Evolutionary conservation across 2,797 vertebrate species (phyloP).

Genomic region (Alfaro cultratus): DNA sequence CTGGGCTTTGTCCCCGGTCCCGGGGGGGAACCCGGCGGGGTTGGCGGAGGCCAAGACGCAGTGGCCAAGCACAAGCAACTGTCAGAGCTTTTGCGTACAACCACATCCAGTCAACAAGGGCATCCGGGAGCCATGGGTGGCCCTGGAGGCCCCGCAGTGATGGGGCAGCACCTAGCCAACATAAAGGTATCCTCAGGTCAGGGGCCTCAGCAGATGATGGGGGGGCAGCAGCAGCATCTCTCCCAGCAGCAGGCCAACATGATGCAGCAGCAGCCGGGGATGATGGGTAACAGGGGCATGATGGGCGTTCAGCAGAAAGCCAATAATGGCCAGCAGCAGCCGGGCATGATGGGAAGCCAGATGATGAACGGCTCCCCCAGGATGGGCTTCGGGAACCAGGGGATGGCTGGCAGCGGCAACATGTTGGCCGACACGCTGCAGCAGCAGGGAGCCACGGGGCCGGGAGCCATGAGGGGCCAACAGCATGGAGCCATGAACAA

Average conservation of each 20-base stretch:
- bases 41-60: slow-evolving; percentile 87
- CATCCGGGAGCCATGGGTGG: slow-evolving; percentile 80
- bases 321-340: slow-evolving; percentile 85
- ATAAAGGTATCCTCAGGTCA: slow-evolving; percentile 92
- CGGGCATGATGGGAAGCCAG: slow-evolving; percentile 93
- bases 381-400: slow-evolving; percentile 90
- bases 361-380: slow-evolving; percentile 97
- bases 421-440: slow-evolving; percentile 90
- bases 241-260: slow-evolving; percentile 82
- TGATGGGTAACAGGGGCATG: slow-evolving; percentile 89
- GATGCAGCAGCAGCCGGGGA: slow-evolving; percentile 85
- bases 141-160: slow-evolving; percentile 69
- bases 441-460: slow-evolving; percentile 84
- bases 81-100: slow-evolving; percentile 91
- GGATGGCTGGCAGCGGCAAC: slow-evolving; percentile 88
- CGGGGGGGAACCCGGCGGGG: slow-evolving; percentile 68
- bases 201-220: slow-evolving; percentile 88
- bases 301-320: slow-evolving; percentile 88
- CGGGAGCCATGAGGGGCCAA: slow-evolving; percentile 88
- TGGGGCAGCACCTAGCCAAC: slow-evolving; percentile 89
- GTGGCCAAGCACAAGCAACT: slow-evolving; percentile 99
- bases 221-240: slow-evolving; percentile 78
- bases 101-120: slow-evolving; percentile 79
- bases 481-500: slow-evolving; percentile 89
- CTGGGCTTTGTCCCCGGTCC: slow-evolving; percentile 74